Evolutionary conservation across 1,140 invertebrate genomes (phyloP).

Genomic region (Ceratitis capitata): DNA sequence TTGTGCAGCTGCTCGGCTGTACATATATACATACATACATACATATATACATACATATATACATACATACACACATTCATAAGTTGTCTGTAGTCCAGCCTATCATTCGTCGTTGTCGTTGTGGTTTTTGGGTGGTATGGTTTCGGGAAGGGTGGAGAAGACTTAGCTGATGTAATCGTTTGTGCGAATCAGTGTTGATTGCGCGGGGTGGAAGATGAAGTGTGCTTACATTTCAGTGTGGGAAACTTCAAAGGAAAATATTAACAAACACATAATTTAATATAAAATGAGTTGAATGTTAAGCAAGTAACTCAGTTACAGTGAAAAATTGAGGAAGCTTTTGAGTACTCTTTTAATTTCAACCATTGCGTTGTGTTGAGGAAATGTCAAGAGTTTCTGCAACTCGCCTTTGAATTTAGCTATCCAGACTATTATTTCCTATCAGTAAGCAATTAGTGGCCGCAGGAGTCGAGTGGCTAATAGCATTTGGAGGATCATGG

Average conservation of each 20-base stretch:
- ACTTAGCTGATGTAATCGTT: neutral
- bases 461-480: too few species aligned
- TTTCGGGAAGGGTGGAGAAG: neutral
- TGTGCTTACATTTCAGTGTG: neutral
- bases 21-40: neutral
- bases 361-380: too few species aligned
- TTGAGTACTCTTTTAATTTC: too few species aligned
- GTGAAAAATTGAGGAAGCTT: neutral
- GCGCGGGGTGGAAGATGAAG: neutral
- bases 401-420: too few species aligned
- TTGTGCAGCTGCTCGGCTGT: neutral
- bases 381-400: too few species aligned
- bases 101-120: too few species aligned
- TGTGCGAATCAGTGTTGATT: constrained; percentile 41
- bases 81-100: neutral
- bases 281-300: neutral
- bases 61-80: neutral
- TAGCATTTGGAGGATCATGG: too few species aligned
- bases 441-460: too few species aligned
- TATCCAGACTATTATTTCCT: too few species aligned
- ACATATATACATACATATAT: neutral
- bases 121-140: neutral
- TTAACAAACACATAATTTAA: neutral
- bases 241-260: constrained; percentile 15
- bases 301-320: neutral